Evolutionary conservation across 2,113 vertebrate species (phyloP), one percentile per base, ranked within the genome.

Genomic region (Mixornis gularis): DNA sequence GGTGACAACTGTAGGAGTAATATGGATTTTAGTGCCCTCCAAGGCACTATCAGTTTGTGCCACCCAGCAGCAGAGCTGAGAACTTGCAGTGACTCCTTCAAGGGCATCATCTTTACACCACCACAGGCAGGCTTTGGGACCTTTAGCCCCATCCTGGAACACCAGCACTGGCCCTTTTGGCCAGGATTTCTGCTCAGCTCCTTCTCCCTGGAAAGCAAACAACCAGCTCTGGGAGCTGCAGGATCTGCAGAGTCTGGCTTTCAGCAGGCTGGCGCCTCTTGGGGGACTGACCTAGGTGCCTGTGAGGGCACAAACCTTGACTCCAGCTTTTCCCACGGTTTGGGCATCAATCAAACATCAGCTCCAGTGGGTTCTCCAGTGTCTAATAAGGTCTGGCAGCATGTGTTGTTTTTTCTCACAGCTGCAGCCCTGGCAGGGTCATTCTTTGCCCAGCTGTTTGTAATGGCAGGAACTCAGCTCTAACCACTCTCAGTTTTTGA

Each of bases 261-360:
- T 48, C 80, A 66, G 12, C 62, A n/a, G 74, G 36, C 89, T 84
- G 84, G 58, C 0, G 4, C 85, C 91, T 83, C 92, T 2, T 12
- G 26, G 32, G 85, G 78, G n/a, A 71, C 36, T 0, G 19, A 79
- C 80, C 80, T 93, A 84, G 81, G 93, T 65, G 89, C 70, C 74
- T 41, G 16, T 1, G 19, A 87, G 89, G 93, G 89, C 91, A 94
- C 78, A 64, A 79, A 32, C 51, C 41, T 70, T 25, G 69, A 25
- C 62, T 71, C 87, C 52, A 58, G 80, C 53, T 93, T 94, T 96
- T 95, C 95, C 95, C 95, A 96, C 34, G 49, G 48, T 16, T 62
- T 44, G 84, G 70, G 46, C 81, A 60, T 92, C 81, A 11, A 85
- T 93, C 95, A 89, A 24, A 52, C 13, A 81, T 80, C 94, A 38